Evolutionary conservation across 2,888 invertebrate genomes (phyloP).

Genomic region (Protula sp.): DNA sequence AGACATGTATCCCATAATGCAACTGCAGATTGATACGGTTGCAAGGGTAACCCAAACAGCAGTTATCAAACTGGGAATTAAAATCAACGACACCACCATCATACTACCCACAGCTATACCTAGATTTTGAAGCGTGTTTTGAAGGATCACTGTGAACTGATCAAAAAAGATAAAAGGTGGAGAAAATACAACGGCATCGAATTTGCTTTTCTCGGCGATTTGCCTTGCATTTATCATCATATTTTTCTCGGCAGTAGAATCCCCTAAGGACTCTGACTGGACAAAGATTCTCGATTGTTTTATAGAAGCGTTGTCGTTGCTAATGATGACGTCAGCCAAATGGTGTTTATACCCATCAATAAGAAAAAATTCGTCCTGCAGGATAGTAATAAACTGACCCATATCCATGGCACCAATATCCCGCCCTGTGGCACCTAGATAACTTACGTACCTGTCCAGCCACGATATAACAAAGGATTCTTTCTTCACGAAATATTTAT

Average conservation of each 20-base stretch:
- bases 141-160: not conserved
- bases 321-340: not conserved
- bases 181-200: not conserved
- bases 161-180: not conserved
- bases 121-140: constrained; percentile 74
- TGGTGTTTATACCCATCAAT: not conserved
- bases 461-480: not conserved
- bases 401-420: not conserved
- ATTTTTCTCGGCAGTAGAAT: not conserved
- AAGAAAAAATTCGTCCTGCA: not conserved
- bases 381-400: not conserved
- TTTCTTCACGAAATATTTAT: not conserved
- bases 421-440: not conserved
- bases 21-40: constrained; percentile 86
- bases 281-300: not conserved
- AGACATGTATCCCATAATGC: constrained; percentile 94
- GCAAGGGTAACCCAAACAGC: constrained; percentile 92
- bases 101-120: constrained; percentile 83
- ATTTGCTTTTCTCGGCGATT: not conserved
- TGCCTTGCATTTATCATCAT: not conserved
- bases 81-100: constrained; percentile 89
- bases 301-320: not conserved
- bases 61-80: constrained; percentile 86
- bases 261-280: not conserved
- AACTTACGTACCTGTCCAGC: not conserved